These are phyloP conservation scores for Rhinoraja longicauda DNA, from an alignment of 2,797 vertebrate species.

Conservation along the genomic window DNA sequence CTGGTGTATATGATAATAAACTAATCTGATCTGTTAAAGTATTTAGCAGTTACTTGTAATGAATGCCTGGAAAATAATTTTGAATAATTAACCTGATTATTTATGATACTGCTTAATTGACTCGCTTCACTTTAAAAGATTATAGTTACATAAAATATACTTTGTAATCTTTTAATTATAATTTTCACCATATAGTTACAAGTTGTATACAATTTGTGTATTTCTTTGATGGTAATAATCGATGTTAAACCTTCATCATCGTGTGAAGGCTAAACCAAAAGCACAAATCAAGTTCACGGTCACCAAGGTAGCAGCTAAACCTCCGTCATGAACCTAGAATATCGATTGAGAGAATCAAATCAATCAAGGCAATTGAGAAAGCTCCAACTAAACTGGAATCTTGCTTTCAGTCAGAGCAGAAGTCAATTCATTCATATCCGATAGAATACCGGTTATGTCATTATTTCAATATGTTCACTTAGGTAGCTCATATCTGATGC, in stretches of 20 bases:
- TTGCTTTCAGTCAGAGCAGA: too few relatives aligned
- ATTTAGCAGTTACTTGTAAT: background rate
- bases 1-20: background rate
- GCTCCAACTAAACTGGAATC: background rate
- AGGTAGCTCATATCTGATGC: background rate
- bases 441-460: background rate
- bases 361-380: background rate
- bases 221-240: background rate
- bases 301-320: background rate
- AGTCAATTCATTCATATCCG: background rate
- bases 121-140: background rate
- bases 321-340: background rate
- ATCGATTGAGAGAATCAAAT: background rate
- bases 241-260: too few relatives aligned
- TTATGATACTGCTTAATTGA: background rate
- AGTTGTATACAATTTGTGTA: slow-evolving; percentile 14
- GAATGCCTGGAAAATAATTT: background rate
- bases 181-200: background rate
- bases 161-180: background rate
- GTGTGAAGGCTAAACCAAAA: background rate
- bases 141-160: too few relatives aligned
- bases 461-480: background rate
- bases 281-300: background rate
- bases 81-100: background rate
- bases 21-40: background rate